These are phyloP conservation scores for Brachionus rotundiformis DNA, from an alignment of 1,140 invertebrate species.

Conservation along the genomic window DNA sequence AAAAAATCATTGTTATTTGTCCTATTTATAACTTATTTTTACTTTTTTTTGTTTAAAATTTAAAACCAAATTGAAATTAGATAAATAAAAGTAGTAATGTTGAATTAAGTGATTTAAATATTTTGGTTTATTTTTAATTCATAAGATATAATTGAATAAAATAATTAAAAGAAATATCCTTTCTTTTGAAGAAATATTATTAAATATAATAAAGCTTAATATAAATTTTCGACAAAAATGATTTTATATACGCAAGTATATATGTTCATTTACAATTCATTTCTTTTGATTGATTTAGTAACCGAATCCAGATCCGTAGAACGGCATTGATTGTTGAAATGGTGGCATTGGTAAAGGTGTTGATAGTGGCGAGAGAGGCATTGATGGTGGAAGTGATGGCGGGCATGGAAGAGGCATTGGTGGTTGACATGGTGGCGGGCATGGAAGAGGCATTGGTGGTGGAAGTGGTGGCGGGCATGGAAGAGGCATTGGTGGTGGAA, in stretches of 20 bases:
- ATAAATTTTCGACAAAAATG: neutral
- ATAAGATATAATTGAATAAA: neutral
- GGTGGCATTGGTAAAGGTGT: neutral
- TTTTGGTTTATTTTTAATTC: too few species aligned
- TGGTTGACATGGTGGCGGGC: too few species aligned
- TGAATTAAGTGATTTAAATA: too few species aligned
- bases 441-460: neutral
- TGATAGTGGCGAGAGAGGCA: neutral
- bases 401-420: constrained; percentile 15
- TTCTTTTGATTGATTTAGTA: constrained; percentile 15
- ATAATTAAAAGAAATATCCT: constrained; percentile 6
- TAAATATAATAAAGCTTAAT: neutral
- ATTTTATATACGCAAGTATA: constrained; percentile 37
- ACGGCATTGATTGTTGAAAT: neutral
- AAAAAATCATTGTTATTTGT: too few species aligned
- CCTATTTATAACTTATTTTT: too few species aligned
- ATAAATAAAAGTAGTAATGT: too few species aligned
- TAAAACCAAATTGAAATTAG: neutral
- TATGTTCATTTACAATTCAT: constrained; percentile 35
- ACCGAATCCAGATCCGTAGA: constrained; percentile 14
- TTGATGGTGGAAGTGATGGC: neutral
- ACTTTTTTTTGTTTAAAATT: neutral
- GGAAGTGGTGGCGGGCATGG: neutral
- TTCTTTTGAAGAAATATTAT: neutral
- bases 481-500: neutral